Base-by-base conservation (phyloP, 2,113 vertebrate genomes). In the Paracanthobrama guichenoti region DNA sequence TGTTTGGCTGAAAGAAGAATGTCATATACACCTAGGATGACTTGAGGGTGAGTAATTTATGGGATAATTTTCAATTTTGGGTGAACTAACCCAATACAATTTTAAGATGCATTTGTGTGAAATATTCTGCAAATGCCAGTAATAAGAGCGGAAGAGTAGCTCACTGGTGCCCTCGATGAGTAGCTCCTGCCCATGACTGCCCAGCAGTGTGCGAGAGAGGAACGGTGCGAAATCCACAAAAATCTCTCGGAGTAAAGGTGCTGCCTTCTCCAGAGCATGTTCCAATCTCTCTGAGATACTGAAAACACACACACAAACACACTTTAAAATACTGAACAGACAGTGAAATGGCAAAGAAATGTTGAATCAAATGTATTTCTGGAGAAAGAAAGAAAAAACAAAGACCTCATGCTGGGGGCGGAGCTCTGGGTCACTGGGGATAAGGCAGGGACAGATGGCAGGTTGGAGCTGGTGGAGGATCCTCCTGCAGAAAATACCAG, bases 221-320 rank as follows among this genome's bases (percentile, higher is more conserved):
- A 99, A 99, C 31, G 98, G 97, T 80, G 98, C 97, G 90, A 99
- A 99, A 92, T 99, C 98, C 93, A 99, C 97, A 92, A 99, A 99
- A 91, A 99, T 98, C 93, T 99, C 98, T 85, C 98, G 95, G 81
- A 99, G 92, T 80, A 99, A 94, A 20, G 97, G 98, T 76, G 98
- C 97, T 12, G 98, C 95, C 88, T 98, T 99, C 93, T 99, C 98
- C 91, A 99, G 90, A 59, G 97, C 96, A n/a, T 98, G 96, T 87
- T 99, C 98, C 88, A 99, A 93, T 53, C 97, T 95, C 86, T 99
- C 97, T 22, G 98, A 98, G 93, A 99, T 99, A 78, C 98, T 99
- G 90, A 53, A 74, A 7, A 76, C 42, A 75, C 31, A 78, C 14
- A 55, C 22, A 81, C 0, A 84, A 42, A 46, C 46, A 62, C 2